Evolutionary conservation across 2,797 vertebrate species (phyloP), one percentile per base, ranked within the genome.

Genomic region (Geotria australis): DNA sequence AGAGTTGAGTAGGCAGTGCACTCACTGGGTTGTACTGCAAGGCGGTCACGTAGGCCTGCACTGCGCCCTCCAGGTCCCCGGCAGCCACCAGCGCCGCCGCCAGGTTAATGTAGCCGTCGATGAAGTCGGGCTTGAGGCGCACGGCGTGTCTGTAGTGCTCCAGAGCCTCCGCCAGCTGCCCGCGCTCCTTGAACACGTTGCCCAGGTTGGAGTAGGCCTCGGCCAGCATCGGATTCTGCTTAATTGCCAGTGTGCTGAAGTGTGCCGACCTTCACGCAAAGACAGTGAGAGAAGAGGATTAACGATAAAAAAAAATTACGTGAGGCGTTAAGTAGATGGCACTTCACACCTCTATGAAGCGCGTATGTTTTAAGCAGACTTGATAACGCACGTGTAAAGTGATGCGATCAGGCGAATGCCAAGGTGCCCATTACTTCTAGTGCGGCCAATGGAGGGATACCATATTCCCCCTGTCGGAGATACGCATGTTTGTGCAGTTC

Each of bases 11-110:
- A 12, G 49, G 5, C 14, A 14, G 3, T 10, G 14, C 63, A 82
- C 83, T 80, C 68, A 98, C 91, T 65, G 89, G 89, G 67, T 98
- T 98, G 73, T 98, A 96, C 74, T 98, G 91, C 71, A 98, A 80
- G 59, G 91, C 91, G 58, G 86, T 95, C 58, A 95, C 89, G 2
- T 96, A 98, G 45, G 91, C 89, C 68, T 98, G 91, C 62, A 98
- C 91, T 38, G 91, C 91, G 68, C 91, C 91, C 73, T 98, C 91
- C 91, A 98, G 95, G 73, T 98, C 91, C 13, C 91, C 91, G 48
- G 89, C 91, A 46, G 91, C 91, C 65, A 96, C 89, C 62, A 98
- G 69, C 6, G 91, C 91, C 46, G 91, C 91, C 58, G 91, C 91
- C 69, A 98, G 71, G 71, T 98, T 98, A 70, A 98, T 98, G 67